These are phyloP conservation scores for Anthophora plumipes DNA, from an alignment of 2,888 invertebrate genomes.

Conservation along the genomic window DNA sequence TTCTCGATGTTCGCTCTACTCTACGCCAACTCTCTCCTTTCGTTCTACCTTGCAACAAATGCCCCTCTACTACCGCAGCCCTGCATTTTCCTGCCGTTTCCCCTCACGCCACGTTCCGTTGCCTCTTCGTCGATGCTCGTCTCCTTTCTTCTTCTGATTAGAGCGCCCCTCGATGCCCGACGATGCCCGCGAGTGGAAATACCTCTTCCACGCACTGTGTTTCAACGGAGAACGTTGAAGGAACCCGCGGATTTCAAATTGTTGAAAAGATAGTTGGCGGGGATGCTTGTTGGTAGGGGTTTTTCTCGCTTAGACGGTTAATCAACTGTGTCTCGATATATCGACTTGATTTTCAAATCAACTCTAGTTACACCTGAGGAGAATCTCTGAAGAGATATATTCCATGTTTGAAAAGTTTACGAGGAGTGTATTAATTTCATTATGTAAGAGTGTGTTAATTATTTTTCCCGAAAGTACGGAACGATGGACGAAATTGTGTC, in stretches of 20 bases:
- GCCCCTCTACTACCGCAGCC: background rate
- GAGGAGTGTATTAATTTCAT: no score
- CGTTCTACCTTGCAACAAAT: no score
- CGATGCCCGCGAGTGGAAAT: background rate
- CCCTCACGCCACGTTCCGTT: background rate
- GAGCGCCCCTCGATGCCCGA: background rate
- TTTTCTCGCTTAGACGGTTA: no score
- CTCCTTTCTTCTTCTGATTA: background rate
- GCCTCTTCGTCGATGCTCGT: background rate
- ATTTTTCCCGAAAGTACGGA: background rate
- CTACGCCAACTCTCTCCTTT: background rate
- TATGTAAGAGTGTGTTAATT: no score
- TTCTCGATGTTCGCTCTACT: background rate
- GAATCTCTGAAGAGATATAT: background rate
- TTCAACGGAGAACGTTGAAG: background rate
- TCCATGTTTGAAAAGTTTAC: no score
- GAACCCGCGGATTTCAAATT: conserved; percentile 44
- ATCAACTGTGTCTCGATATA: no score
- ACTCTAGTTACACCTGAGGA: no score
- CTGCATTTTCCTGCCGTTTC: conserved; percentile 40
- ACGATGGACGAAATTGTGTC: conserved; percentile 4
- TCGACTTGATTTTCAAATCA: no score
- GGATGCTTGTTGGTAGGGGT: background rate
- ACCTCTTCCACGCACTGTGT: background rate
- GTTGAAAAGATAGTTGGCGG: background rate